Evolutionary conservation across 2,797 vertebrate genomes (phyloP), one percentile per base, ranked within the genome.

Genomic region (Furcifer pardalis): DNA sequence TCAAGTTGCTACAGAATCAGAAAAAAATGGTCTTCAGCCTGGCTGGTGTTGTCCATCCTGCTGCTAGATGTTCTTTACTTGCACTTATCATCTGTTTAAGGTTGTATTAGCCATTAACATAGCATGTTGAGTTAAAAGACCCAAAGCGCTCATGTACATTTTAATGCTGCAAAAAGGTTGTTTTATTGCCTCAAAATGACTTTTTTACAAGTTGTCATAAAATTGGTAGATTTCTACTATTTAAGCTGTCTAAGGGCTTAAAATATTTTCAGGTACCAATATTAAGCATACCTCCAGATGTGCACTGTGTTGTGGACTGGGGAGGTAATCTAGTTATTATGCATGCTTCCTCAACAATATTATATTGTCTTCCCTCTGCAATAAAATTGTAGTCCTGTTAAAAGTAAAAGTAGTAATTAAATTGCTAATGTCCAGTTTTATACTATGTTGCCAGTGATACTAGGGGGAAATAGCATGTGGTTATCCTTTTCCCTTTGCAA

Each of bases 311-410:
- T 85, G 83, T 85, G 90, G 40, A 87, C 86, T 84, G 35, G 35
- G 68, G 27, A 77, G 23, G 23, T 46, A 49, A 73, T 62, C 32
- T 19, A 42, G 62, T 46, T 27, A 77, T 1, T 56, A 87, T 91
- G 84, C 59, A 84, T 83, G 1, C 83, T 73, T 89, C 87, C 87
- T 82, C 69, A 86, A 80, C 88, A 87, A 4, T 89, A 84, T 87
- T 90, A 42, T 5, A 15, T 56, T 68, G n/a, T 68, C 35, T 56
- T 13, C 21, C 37, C 4, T 30, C 80, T 6, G 84, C 69, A 84
- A 85, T 75, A 89, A 76, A 84, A 82, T 84, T 85, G 77, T 91
- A 80, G 81, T 90, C 82, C 84, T 90, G 77, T 90, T 84, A 84
- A 91, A 77, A 88, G 44, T 77, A 83, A 23, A 62, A 90, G 17